These are phyloP conservation scores for Anadara kagoshimensis DNA, from an alignment of 1,140 invertebrate genomes.

Conservation along the genomic window DNA sequence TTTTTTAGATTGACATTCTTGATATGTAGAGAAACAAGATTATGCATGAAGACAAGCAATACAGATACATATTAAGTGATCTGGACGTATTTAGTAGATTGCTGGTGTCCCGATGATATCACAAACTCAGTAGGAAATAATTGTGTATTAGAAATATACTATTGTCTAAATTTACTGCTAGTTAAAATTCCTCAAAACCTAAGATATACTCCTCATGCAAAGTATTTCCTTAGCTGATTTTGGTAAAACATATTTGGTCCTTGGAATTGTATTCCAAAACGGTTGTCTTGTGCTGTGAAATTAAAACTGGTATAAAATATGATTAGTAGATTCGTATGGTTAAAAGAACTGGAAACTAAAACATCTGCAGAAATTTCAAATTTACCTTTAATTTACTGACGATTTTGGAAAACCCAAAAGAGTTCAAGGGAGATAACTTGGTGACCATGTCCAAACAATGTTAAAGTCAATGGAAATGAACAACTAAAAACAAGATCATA, in stretches of 20 bases:
- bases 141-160: too few relatives aligned
- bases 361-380: not conserved
- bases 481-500: not conserved
- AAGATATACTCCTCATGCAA: too few relatives aligned
- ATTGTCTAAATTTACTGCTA: too few relatives aligned
- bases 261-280: too few relatives aligned
- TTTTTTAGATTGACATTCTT: not conserved
- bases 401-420: constrained; percentile 1
- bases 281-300: too few relatives aligned
- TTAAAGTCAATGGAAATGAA: not conserved
- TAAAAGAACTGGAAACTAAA: not conserved
- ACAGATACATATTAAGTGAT: not conserved
- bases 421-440: not conserved
- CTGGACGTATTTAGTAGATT: not conserved
- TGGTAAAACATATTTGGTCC: too few relatives aligned
- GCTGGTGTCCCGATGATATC: too few relatives aligned
- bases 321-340: constrained; percentile 10
- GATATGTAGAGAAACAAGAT: not conserved
- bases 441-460: not conserved
- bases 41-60: not conserved
- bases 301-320: too few relatives aligned
- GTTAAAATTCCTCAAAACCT: too few relatives aligned
- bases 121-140: too few relatives aligned
- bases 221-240: too few relatives aligned
- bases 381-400: not conserved